Base-by-base conservation (phyloP, 2,113 vertebrate species). In the Regulus satrapa region DNA sequence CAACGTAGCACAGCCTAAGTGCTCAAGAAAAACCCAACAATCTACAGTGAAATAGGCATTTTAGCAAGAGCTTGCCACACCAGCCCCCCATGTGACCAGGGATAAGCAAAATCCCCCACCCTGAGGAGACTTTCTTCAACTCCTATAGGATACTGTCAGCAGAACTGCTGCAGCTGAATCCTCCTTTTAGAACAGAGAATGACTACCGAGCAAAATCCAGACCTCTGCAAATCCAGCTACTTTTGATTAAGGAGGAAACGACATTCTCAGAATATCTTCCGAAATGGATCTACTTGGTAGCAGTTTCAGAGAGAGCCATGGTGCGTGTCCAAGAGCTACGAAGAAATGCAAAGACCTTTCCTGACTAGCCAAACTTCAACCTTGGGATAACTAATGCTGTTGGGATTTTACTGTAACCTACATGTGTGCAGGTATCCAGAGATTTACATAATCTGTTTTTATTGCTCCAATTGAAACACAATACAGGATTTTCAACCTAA, bases 401-500 rank as follows among this genome's bases (percentile, higher is more conserved):
- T 69, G 46, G 59, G 66, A 85, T 77, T 88, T 69, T 62, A 40
- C 21, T 48, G 15, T 34, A 85, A 51, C 23, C 19, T 52, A 43
- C 13, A 21, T 4, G 11, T 18, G 40, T 76, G 88, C 41, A 61
- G 74, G 41, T 89, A 94, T 11, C 43, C 55, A 77, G 51, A 92
- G 78, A 91, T 59, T 76, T 71, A 58, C 40, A 36, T 18, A 74
- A 59, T 54, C 34, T 85, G 58, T 49, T 84, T 92, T 92, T 77
- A 88, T 71, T 86, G 63, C 68, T 92, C 68, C 71, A 86, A 28
- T 0, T 55, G 88, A 95, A 95, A 80, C 26, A 95, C 76, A 94
- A 85, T 66, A 92, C 13, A 67, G 82, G 72, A 92, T 71, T 92
- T 95, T 48, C 85, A 90, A 86, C 48, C 92, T 78, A 94, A 97